Evolutionary conservation across 2,888 invertebrate species (phyloP), one percentile per base, ranked within the genome.

Genomic region (Tipula lateralis): DNA sequence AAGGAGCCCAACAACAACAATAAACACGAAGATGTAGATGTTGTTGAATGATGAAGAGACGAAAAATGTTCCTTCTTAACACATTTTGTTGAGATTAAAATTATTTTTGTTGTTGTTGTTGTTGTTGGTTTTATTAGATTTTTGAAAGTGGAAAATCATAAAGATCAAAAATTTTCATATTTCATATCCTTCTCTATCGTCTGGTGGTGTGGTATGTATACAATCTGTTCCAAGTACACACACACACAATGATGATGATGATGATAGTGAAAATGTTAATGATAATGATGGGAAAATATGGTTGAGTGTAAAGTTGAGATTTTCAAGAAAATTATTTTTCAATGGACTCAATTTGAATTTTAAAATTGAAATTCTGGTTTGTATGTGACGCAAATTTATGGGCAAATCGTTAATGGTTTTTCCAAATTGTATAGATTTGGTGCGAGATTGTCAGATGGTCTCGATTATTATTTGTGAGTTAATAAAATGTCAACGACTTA

Each of bases 51-150:
- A 66, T 66, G 66, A 66, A 24, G 66, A 66, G 12, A 24, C 9
- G 24, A 24, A 66, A 66, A 66, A 24, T 66, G 19, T 66, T 66
- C 66, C 24, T 66, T 66, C 66, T 66, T 66, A 66, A 66, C 66
- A 66, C 66, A 66, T 66, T 66, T 66, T 66, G 66, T 66, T 24
- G 66, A 66, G 66, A 66, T 66, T 66, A 66, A 66, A 66, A 66
- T 24, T 50, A 16, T n/a, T 39, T 9, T 39, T 39, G 12, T 50
- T 16, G 7, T 16, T n/a, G n/a, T n/a, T n/a, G n/a, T 66, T 16
- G 0, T 66, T 66, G 66, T 66, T 19, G 66, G 24, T 66, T 66
- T 66, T 66, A 66, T 66, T 66, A 66, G 24, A 66, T 24, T 66
- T 66, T 24, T 24, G 12, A 66, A 66, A 66, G 66, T 66, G 66